Evolutionary conservation across 2,113 vertebrate genomes (phyloP), one percentile per base, ranked within the genome.

Genomic region (Equus przewalskii): DNA sequence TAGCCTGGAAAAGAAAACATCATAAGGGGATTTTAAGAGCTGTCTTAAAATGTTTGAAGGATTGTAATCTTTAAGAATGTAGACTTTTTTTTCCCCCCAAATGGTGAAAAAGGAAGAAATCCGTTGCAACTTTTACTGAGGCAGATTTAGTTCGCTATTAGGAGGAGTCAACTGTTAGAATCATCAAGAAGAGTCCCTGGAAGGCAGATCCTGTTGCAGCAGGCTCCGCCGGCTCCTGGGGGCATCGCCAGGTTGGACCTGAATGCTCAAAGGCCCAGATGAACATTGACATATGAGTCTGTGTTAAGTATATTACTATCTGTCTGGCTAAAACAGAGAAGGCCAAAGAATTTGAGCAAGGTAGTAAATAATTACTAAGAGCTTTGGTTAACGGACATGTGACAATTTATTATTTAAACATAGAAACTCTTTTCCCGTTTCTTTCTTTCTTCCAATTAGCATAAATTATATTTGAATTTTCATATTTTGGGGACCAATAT

Each of bases 31-130:
- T 75, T 94, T 89, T 62, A 95, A 93, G 67, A 73, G 19, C 30
- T 91, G 65, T 70, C 70, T 89, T 73, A 93, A 85, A 93, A 64
- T 93, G 82, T 96, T 82, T 82, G 83, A 85, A 93, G 7, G 54
- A 85, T 36, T 69, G 6, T 82, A n/a, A 91, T 89, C 76, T 93
- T 81, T 89, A 64, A 76, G 60, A 80, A 3, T 33, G 5, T 11
- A 56, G 69, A 24, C 18, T n/a, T 91, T 67, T 79, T 49, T 81
- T n/a, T 33, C 14, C 22, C n/a, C 28, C 9, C 16, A 36, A 84
- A 62, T 72, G 49, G 7, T 62, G 16, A 79, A 89, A 91, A 70
- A 92, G 1, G 62, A 96, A 18, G 33, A 91, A 94, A 86, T 70
- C 58, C 11, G 2, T 56, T 65, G 28, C 24, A 93, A 67, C 62